These are phyloP conservation scores for Smithornis capensis DNA, from an alignment of 2,113 vertebrate genomes.

Conservation along the genomic window DNA sequence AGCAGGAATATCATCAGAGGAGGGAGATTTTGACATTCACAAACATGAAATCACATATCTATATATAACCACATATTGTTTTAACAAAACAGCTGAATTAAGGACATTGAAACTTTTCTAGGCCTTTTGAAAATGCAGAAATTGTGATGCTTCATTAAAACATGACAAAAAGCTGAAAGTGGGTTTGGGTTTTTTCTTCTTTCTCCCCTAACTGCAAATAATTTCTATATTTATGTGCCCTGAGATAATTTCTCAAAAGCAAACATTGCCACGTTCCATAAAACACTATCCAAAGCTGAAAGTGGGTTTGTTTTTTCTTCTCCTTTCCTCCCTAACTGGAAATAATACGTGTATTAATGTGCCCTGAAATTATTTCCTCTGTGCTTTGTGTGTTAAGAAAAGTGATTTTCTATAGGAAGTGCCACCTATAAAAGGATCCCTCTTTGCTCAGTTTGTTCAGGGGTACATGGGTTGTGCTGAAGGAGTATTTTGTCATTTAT, in stretches of 20 bases:
- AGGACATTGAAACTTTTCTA: background rate
- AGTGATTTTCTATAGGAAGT: background rate
- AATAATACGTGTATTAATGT: background rate
- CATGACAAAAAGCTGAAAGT: background rate
- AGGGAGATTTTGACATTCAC: background rate
- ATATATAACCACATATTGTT: background rate
- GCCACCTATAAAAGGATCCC: background rate
- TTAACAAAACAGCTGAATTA: background rate
- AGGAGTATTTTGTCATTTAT: background rate
- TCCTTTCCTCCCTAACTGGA: rapidly evolving
- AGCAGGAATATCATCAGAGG: background rate
- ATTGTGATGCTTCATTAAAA: background rate
- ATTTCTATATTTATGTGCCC: background rate
- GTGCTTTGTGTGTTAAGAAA: background rate
- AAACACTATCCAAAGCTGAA: background rate
- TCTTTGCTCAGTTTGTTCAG: background rate
- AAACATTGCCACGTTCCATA: background rate
- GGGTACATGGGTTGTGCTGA: background rate
- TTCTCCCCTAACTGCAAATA: background rate
- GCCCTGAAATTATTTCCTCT: background rate
- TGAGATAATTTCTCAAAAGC: background rate
- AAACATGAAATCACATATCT: background rate
- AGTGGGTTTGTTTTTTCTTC: background rate
- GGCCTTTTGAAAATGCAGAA: background rate
- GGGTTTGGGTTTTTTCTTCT: background rate